Conservation (phyloP, 2,888 invertebrate genomes). For the Pandemis cinnamomeana region DNA sequence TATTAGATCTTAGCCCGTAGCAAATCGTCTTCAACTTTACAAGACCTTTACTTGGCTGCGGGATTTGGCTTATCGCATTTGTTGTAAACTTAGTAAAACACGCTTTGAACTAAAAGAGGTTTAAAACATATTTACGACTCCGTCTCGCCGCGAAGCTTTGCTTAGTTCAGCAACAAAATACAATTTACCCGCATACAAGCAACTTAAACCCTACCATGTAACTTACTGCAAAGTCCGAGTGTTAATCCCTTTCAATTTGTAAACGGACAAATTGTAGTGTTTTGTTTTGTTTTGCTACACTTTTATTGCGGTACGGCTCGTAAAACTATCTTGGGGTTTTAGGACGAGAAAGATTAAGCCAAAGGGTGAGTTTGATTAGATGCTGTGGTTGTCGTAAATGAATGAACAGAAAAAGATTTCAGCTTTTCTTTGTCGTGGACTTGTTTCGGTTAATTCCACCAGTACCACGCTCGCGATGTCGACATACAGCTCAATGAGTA, state of each 20-base stretch:
- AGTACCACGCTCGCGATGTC: too few species aligned
- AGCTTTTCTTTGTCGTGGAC: too few species aligned
- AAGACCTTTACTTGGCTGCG: not conserved
- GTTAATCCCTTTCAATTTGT: slow-evolving; percentile 64
- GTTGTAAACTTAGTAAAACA: not conserved
- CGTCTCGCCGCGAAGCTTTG: not conserved
- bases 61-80: not conserved
- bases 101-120: not conserved
- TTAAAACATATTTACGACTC: not conserved
- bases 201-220: slow-evolving; percentile 35
- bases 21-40: not conserved
- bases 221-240: slow-evolving; percentile 48
- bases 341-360: slow-evolving; percentile 5
- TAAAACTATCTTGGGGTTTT: slow-evolving; percentile 30
- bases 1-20: not conserved
- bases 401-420: not conserved
- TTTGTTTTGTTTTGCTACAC: slow-evolving; percentile 50
- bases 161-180: slow-evolving; percentile 7
- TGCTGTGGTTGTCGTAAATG: not conserved
- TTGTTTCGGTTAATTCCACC: too few species aligned
- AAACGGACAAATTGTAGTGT: slow-evolving; percentile 53
- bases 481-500: too few species aligned
- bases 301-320: slow-evolving; percentile 35
- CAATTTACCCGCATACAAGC: slow-evolving; percentile 21
- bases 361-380: not conserved